A percentile compares a stretch with the other conserved stretches of the same genome.
phyloP scores from a whole-genome alignment of 2,888 invertebrate genomes.

The Pocota personata region DNA sequence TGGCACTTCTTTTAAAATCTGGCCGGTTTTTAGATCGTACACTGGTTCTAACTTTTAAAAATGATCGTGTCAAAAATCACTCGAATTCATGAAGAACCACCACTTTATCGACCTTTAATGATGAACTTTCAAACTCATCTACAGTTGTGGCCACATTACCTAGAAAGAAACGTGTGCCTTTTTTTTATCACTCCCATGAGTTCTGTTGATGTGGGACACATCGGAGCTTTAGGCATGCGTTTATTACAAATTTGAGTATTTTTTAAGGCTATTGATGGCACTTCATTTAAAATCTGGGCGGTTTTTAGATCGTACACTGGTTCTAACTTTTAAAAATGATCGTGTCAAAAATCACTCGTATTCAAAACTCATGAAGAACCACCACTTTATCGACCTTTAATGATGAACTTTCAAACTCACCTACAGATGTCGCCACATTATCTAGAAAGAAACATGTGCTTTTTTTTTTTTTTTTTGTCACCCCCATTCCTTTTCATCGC shows the following conservation, averaged over 20 bases:
- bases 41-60: too few species aligned
- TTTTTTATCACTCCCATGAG: background rate
- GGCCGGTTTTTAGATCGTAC: too few species aligned
- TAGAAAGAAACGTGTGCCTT: slow-evolving; percentile 12
- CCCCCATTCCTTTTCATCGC: background rate
- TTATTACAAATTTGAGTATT: too few species aligned
- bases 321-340: too few species aligned
- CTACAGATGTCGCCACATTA: slow-evolving; percentile 15
- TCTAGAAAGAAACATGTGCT: slow-evolving; percentile 4
- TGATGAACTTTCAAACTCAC: background rate
- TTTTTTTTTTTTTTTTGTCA: background rate
- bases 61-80: too few species aligned
- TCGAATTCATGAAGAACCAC: background rate
- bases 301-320: too few species aligned
- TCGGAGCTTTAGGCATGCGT: too few species aligned
- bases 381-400: slow-evolving; percentile 3
- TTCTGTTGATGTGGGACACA: too few species aligned
- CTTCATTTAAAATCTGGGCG: too few species aligned
- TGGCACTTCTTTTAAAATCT: too few species aligned
- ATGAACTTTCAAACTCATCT: background rate
- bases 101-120: background rate
- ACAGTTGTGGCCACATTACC: slow-evolving; percentile 3
- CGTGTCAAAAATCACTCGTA: too few species aligned
- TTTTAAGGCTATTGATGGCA: too few species aligned
- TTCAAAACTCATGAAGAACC: background rate